Evolutionary conservation across 2,797 vertebrate genomes (phyloP), one percentile per base, ranked within the genome.

Genomic region (Echiichthys vipera): DNA sequence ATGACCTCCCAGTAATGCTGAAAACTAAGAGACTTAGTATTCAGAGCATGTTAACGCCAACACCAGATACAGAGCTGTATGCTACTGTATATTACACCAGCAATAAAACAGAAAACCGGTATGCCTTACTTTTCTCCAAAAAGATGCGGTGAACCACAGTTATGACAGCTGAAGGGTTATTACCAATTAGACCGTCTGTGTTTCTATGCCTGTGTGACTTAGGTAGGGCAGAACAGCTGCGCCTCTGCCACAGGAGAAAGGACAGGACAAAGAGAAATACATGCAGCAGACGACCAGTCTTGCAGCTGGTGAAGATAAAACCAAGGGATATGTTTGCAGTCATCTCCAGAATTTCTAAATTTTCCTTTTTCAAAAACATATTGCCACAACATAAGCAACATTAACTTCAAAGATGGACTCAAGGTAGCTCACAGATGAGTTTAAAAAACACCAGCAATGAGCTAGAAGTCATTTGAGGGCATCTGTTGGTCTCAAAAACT

Each of bases 161-260:
- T 46, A 29, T 80, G 83, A 80, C 78, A 79, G 78, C 64, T 84
- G 74, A 84, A 46, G 72, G 49, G 57, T 61, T 82, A 79, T 79
- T 77, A 77, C 73, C 79, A 81, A 76, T 88, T 77, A 84, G 39
- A 47, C 75, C 8, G 49, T 42, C 83, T 77, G 58, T 66, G 57
- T 77, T 71, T 81, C 46, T 45, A 7, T 34, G 57, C 11, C 36
- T 45, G 61, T 47, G 61, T 65, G 73, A 45, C 61, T 58, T 27
- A 27, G 5, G 12, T 30, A 30, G 22, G 10, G 10, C 22, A 6
- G 40, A 37, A 65, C 76, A 86, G 78, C 84, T 84, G 81, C 80
- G 78, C 59, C 55, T 53, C 66, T 56, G 76, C 56, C 72, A 74
- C 70, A 27, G 55, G 76, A 47, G 62, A 71, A 67, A 27, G 55